A percentile compares a stretch with the other conserved stretches of the same genome.
Conservation (phyloP, 2,113 vertebrate species). For the Aramus guarauna region DNA sequence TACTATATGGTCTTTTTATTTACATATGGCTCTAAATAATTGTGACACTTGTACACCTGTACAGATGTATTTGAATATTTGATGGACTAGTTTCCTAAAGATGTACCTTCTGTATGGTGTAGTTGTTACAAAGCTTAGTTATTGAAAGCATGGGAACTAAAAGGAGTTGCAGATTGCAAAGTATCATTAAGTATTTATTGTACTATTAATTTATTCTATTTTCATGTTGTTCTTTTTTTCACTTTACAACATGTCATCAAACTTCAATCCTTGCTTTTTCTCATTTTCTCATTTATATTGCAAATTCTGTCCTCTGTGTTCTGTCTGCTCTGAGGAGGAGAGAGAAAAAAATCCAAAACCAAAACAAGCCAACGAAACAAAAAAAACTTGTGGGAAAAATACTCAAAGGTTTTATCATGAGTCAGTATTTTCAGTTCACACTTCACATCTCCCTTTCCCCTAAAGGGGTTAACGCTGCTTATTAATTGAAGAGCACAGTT, state of each 20-base stretch:
- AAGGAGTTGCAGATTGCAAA: background rate
- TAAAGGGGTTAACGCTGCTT: constrained; percentile 51
- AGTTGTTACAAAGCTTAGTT: background rate
- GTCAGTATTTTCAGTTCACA: constrained; percentile 36
- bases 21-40: background rate
- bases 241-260: background rate
- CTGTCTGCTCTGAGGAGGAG: background rate
- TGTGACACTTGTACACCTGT: background rate
- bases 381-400: constrained; percentile 7
- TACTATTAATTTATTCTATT: background rate
- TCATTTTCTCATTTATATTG: background rate
- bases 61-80: background rate
- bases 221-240: background rate
- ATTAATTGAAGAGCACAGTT: constrained; percentile 54
- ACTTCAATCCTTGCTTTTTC: background rate
- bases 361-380: background rate
- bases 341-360: background rate
- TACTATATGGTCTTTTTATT: background rate
- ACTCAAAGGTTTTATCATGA: background rate
- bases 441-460: constrained; percentile 4
- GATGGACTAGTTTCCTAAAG: background rate
- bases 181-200: background rate
- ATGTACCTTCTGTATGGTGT: background rate
- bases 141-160: background rate
- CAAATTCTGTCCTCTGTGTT: background rate